Evolutionary conservation across 2,113 vertebrate species (phyloP), one percentile per base, ranked within the genome.

Genomic region (Sinocyclocheilus maitianheensis): DNA sequence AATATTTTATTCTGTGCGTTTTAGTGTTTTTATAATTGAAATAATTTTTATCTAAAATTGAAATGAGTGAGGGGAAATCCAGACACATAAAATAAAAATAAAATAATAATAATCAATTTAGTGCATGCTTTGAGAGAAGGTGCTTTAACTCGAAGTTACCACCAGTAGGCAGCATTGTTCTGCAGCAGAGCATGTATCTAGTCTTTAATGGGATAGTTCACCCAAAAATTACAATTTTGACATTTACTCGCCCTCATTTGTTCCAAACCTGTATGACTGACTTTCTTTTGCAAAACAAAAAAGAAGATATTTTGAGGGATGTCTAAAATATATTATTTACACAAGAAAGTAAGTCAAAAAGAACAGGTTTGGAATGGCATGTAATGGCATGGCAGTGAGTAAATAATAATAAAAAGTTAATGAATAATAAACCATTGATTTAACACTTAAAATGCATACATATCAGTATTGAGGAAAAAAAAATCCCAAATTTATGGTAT

Each of bases 91-190:
- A 37, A 37, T 37, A 37, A 37, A 37, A 37, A 46, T 46, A 43
- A 7, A 43, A 9, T 8, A 43, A 43, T 8, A 43, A 43, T 0
- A 46, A 10, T 51, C 12, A 0, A 7, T 13, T 8, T 40, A 18
- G 12, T 16, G 63, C 16, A 48, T 46, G 16, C 12, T 8, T 58
- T 71, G 4, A 5, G 4, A 55, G n/a, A 46, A 43, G 6, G 18
- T 74, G 79, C 58, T 63, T 63, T 83, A 77, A 83, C 63, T 24
- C 22, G 0, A 13, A 30, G 9, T 13, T 1, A 20, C 87, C 91
- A 91, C 46, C 37, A 90, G 91, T 62, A 84, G 30, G 87, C 78
- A 91, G 77, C 85, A 81, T 81, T 69, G 79, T 18, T 37, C 37
- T 46, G 34, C 58, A 9, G 22, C 37, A 81, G 2, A 81, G 46